Conservation (phyloP, 2,113 vertebrate species). For the Silurus glanis region DNA sequence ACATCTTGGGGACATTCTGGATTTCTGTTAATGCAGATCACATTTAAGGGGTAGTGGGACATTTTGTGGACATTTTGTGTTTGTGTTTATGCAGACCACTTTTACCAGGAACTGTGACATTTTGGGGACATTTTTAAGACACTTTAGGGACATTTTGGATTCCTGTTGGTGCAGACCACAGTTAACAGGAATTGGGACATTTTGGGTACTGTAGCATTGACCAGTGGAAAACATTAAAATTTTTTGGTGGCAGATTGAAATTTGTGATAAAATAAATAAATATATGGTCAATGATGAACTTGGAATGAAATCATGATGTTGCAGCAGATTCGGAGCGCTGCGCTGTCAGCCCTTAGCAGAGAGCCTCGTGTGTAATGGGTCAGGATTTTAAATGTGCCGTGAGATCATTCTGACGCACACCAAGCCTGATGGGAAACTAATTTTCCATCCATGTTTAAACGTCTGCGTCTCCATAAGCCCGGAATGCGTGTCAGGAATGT, state of each 20-base stretch:
- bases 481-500: conserved; percentile 30
- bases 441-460: conserved; percentile 6
- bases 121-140: not conserved
- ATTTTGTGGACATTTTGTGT: too few relatives aligned
- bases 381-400: not conserved
- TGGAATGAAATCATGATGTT: not conserved
- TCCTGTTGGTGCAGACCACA: not conserved
- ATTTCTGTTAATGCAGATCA: too few relatives aligned
- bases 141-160: not conserved
- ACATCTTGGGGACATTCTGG: too few relatives aligned
- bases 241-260: not conserved
- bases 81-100: too few relatives aligned
- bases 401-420: conserved; percentile 19
- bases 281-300: not conserved
- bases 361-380: conserved; percentile 9
- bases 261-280: not conserved
- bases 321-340: not conserved
- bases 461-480: not conserved
- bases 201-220: not conserved
- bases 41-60: too few relatives aligned
- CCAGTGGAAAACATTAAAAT: not conserved
- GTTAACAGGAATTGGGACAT: not conserved
- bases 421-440: not conserved
- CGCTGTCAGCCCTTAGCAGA: not conserved
- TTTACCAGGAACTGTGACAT: not conserved